phyloP scores from a whole-genome alignment of 2,888 invertebrate genomes.

The Tinea semifulvella region DNA sequence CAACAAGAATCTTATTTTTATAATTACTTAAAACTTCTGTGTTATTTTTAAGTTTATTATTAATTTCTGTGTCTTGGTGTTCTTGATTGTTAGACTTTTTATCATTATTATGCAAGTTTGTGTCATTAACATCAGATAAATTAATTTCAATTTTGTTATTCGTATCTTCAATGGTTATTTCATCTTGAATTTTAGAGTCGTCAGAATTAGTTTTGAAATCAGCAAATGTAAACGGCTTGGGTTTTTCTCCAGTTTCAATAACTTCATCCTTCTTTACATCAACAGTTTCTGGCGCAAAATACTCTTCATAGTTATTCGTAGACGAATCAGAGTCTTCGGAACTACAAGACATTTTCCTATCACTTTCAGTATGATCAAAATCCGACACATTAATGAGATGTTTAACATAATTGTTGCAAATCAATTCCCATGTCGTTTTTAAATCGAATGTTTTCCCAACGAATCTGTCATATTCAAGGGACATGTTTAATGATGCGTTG shows the following conservation, averaged over 20 bases:
- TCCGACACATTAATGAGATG: slow-evolving; percentile 47
- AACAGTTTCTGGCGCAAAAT: slow-evolving; percentile 31
- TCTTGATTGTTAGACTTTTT: slow-evolving; percentile 18
- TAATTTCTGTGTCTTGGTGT: slow-evolving; percentile 12
- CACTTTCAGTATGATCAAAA: slow-evolving; percentile 44
- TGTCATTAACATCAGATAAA: no score
- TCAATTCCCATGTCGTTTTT: slow-evolving; percentile 69
- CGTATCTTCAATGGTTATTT: not conserved
- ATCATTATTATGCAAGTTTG: no score
- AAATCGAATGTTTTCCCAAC: slow-evolving; percentile 68
- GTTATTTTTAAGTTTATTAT: not conserved
- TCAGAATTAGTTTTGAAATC: slow-evolving; percentile 55
- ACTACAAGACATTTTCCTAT: slow-evolving; percentile 46
- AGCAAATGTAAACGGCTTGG: slow-evolving; percentile 63
- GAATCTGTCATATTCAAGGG: slow-evolving; percentile 64
- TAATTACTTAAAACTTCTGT: slow-evolving; percentile 29
- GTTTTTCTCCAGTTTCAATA: slow-evolving; percentile 29
- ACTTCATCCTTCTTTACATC: slow-evolving; percentile 21
- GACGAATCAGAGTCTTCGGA: slow-evolving; percentile 49
- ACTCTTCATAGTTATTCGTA: slow-evolving; percentile 47
- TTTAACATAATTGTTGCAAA: slow-evolving; percentile 66
- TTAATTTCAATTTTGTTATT: not conserved
- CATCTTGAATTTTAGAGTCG: not conserved
- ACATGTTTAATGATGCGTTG: slow-evolving; percentile 62
- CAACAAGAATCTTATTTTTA: not conserved